These are phyloP conservation scores for Virgularia gustaviana DNA, from an alignment of 92 coral and sea anemone species.

Conservation along the genomic window DNA sequence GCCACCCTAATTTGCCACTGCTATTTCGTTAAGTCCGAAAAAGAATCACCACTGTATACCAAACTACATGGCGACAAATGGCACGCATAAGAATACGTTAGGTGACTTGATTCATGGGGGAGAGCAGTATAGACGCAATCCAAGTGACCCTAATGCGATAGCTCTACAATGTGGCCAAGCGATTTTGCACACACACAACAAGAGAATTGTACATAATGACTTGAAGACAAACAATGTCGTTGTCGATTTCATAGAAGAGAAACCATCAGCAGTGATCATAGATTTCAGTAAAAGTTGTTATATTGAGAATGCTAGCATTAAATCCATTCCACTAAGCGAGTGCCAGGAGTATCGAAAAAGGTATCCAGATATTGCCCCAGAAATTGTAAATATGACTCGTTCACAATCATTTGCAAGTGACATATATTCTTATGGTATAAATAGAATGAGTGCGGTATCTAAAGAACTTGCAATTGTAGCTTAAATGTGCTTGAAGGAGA, in stretches of 20 bases:
- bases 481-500: neutral
- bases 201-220: slow-evolving; percentile 48
- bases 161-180: slow-evolving; percentile 31
- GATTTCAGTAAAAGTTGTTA: slow-evolving; percentile 56
- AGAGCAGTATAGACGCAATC: too few species aligned
- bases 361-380: slow-evolving; percentile 18
- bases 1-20: slow-evolving; percentile 48
- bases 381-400: slow-evolving; percentile 3
- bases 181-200: slow-evolving; percentile 36
- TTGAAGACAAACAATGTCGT: slow-evolving; percentile 45
- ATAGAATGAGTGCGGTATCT: neutral
- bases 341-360: neutral
- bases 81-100: slow-evolving; percentile 4
- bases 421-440: slow-evolving; percentile 3
- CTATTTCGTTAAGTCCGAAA: too few species aligned
- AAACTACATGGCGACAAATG: slow-evolving; percentile 47
- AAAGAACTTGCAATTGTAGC: neutral
- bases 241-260: slow-evolving; percentile 28
- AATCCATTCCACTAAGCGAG: neutral
- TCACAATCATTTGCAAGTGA: slow-evolving; percentile 10
- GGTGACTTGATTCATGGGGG: too few species aligned
- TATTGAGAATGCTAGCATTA: slow-evolving; percentile 9
- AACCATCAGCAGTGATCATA: slow-evolving; percentile 33
- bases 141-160: too few species aligned
- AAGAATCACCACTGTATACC: slow-evolving; percentile 26